phyloP scores from a whole-genome alignment of 1,140 invertebrate genomes.

The Tetramorium alpestre region DNA sequence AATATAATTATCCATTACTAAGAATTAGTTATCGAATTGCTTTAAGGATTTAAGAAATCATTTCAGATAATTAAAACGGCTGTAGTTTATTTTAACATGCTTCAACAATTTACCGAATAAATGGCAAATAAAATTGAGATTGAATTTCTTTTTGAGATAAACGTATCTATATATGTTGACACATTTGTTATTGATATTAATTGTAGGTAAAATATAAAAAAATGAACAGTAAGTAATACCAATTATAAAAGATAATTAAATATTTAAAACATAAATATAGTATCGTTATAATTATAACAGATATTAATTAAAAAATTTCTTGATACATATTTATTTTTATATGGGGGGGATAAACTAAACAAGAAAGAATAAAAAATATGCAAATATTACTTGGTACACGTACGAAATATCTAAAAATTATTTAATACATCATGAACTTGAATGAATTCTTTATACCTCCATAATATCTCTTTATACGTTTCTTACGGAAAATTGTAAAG shows the following conservation, averaged over 20 bases:
- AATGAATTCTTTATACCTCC: not conserved
- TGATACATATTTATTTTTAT: not conserved
- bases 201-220: not conserved
- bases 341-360: not conserved
- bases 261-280: not conserved
- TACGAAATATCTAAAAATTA: not conserved
- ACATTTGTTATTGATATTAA: constrained; percentile 10
- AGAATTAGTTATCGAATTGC: not conserved
- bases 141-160: not conserved
- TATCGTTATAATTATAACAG: not conserved
- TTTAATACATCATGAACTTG: not conserved
- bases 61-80: constrained; percentile 50
- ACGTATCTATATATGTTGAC: not conserved
- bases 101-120: constrained; percentile 47
- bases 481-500: not conserved
- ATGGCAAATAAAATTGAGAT: not conserved
- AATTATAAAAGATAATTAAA: not conserved
- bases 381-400: not conserved
- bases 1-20: not conserved
- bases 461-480: not conserved
- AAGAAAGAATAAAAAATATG: not conserved
- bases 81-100: constrained; percentile 39
- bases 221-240: not conserved
- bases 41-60: not conserved
- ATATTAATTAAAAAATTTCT: not conserved